A percentile compares a stretch with the other conserved stretches of the same genome.
phyloP scores from a whole-genome alignment of 1,140 invertebrate species.

The Gonioctena quinquepunctata region DNA sequence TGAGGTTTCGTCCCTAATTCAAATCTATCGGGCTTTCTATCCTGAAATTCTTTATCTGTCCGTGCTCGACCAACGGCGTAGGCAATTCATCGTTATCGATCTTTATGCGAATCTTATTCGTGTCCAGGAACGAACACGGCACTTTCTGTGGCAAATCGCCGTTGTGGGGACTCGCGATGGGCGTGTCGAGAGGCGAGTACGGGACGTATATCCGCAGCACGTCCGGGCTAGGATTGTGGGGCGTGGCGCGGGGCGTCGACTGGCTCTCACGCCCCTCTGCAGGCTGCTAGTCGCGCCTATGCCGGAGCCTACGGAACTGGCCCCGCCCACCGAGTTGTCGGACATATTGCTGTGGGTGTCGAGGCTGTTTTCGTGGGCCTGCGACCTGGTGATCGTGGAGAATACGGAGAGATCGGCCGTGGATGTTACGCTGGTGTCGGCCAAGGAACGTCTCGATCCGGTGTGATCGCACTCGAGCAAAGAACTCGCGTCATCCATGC shows the following conservation, averaged over 20 bases:
- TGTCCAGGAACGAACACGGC: slow-evolving; percentile 58
- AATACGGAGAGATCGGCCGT: slow-evolving; percentile 81
- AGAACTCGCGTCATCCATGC: slow-evolving; percentile 69
- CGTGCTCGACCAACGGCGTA: slow-evolving; percentile 71
- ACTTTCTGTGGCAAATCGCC: slow-evolving; percentile 57
- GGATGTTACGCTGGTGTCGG: slow-evolving; percentile 81
- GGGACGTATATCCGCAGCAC: slow-evolving; percentile 77
- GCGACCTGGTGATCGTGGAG: slow-evolving; percentile 72
- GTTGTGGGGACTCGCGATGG: slow-evolving; percentile 60
- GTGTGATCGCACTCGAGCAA: slow-evolving; percentile 60
- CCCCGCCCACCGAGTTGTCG: slow-evolving; percentile 65
- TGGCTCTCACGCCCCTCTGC: slow-evolving; percentile 58
- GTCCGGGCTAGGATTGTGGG: slow-evolving; percentile 66
- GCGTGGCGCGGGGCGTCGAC: slow-evolving; percentile 67
- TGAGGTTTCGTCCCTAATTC: slow-evolving; percentile 17
- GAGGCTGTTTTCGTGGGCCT: slow-evolving; percentile 72
- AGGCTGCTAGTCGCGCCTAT: slow-evolving; percentile 41
- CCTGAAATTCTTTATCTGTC: slow-evolving; percentile 61
- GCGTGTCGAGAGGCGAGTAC: slow-evolving; percentile 61
- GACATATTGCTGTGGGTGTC: slow-evolving; percentile 76
- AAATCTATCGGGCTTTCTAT: slow-evolving; percentile 57
- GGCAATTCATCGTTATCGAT: slow-evolving; percentile 71
- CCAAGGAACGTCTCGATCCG: slow-evolving; percentile 75
- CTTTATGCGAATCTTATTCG: slow-evolving; percentile 68
- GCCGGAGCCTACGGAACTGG: slow-evolving; percentile 64